phyloP scores from a whole-genome alignment of 2,113 vertebrate genomes.

The Pangasianodon gigas region DNA sequence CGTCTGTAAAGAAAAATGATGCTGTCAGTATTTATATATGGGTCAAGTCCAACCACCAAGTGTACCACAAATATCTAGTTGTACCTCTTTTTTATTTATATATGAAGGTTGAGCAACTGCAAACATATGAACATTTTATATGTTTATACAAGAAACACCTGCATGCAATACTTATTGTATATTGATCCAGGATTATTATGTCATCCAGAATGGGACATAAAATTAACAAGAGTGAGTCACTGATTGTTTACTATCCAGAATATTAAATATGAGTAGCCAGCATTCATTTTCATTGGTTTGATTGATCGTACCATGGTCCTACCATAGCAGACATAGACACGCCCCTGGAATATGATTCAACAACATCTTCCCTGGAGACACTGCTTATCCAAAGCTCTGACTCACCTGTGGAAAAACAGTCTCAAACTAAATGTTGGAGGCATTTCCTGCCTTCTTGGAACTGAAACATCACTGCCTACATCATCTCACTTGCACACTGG shows the following conservation, averaged over 20 bases:
- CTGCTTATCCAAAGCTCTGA: constrained; percentile 62
- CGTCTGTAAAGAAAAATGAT: constrained; percentile 70
- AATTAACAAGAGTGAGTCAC: not conserved
- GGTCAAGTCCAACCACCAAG: not conserved
- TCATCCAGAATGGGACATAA: not conserved
- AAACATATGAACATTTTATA: not conserved
- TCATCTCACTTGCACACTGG: constrained; percentile 42
- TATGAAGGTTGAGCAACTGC: not conserved
- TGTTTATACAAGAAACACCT: constrained; percentile 12
- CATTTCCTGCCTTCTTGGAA: constrained; percentile 61
- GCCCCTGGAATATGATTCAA: constrained; percentile 39
- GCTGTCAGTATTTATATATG: not conserved
- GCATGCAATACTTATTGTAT: not conserved
- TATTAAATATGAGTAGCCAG: not conserved
- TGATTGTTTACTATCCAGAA: not conserved
- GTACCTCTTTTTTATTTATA: not conserved
- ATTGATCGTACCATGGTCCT: not conserved
- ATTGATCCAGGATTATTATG: not conserved
- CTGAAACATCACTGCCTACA: constrained; percentile 60
- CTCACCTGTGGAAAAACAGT: constrained; percentile 72
- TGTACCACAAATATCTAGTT: not conserved
- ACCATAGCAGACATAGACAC: not conserved
- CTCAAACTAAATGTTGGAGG: constrained; percentile 58
- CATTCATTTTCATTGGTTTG: not conserved
- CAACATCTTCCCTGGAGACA: constrained; percentile 49